These are phyloP conservation scores for Oncorhynchus keta DNA, from an alignment of 2,113 vertebrate species.

Conservation along the genomic window DNA sequence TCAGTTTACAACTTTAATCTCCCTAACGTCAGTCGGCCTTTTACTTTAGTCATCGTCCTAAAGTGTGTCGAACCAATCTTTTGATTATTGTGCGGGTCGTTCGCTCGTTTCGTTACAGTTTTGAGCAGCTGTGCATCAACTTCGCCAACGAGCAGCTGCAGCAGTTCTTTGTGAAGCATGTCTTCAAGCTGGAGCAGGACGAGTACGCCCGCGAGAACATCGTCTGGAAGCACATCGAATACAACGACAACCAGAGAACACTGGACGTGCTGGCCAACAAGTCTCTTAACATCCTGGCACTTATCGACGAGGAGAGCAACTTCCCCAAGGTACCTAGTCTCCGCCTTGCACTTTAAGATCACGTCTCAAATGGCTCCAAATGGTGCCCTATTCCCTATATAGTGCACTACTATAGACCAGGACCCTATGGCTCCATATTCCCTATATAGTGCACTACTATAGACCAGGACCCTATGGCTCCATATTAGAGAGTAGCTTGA, in stretches of 20 bases:
- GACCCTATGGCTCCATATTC: no score
- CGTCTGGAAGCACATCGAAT: constrained; percentile 84
- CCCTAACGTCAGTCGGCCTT: no score
- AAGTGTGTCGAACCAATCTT: constrained; percentile 18
- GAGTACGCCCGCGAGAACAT: constrained; percentile 86
- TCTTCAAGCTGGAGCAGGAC: constrained; percentile 93
- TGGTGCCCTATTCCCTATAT: no score
- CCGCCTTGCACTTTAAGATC: background rate
- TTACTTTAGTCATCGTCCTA: no score
- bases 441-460: no score
- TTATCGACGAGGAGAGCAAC: constrained; percentile 94
- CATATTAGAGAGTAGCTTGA: no score
- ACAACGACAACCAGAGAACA: constrained; percentile 82
- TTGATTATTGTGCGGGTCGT: constrained; percentile 69
- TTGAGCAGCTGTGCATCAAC: constrained; percentile 98
- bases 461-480: background rate
- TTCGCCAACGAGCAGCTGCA: constrained; percentile 96
- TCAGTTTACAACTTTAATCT: no score
- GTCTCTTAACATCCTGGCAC: constrained; percentile 88
- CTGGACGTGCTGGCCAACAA: constrained; percentile 85
- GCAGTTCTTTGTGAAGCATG: constrained; percentile 91
- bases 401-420: background rate
- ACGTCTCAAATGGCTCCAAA: no score
- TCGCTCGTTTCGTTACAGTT: constrained; percentile 69
- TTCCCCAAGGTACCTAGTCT: constrained; percentile 84